Evolutionary conservation across 2,113 vertebrate species (phyloP).

Genomic region (Nycticryphes semicollaris): DNA sequence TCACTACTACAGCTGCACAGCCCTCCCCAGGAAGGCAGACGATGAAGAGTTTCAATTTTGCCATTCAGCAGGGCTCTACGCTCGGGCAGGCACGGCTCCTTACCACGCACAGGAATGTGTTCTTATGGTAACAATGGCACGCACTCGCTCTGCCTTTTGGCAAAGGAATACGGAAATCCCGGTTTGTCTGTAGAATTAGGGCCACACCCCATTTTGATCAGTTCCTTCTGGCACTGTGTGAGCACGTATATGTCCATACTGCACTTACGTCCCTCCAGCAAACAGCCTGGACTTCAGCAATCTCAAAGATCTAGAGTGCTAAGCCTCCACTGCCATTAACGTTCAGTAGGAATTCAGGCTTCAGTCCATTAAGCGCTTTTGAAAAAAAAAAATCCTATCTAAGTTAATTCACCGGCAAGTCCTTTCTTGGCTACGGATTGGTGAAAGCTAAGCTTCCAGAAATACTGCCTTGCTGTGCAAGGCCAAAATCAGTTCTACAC

Average conservation of each 20-base stretch:
- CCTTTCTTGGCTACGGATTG: not conserved
- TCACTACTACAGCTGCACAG: not conserved
- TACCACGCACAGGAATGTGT: fast-evolving
- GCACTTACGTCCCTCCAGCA: not conserved
- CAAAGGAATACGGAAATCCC: not conserved
- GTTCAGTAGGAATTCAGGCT: constrained; percentile 34
- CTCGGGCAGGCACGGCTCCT: not conserved
- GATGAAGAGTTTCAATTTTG: not conserved
- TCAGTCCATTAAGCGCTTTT: not conserved
- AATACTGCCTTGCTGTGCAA: not conserved
- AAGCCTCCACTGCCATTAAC: constrained; percentile 34
- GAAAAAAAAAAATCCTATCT: not conserved
- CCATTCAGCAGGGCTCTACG: not conserved
- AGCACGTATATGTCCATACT: not conserved
- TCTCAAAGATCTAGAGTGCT: constrained; percentile 39
- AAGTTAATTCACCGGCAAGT: constrained; percentile 3
- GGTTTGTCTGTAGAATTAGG: not conserved
- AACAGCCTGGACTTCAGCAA: not conserved
- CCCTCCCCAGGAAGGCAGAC: not conserved
- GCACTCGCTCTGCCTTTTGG: not conserved
- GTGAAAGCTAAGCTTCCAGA: not conserved
- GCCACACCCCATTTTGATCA: not conserved
- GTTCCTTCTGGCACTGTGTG: not conserved
- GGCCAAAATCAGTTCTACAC: not conserved
- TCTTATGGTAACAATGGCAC: not conserved